Evolutionary conservation across 2,113 vertebrate genomes (phyloP).

Genomic region (Pseudorasbora parva): DNA sequence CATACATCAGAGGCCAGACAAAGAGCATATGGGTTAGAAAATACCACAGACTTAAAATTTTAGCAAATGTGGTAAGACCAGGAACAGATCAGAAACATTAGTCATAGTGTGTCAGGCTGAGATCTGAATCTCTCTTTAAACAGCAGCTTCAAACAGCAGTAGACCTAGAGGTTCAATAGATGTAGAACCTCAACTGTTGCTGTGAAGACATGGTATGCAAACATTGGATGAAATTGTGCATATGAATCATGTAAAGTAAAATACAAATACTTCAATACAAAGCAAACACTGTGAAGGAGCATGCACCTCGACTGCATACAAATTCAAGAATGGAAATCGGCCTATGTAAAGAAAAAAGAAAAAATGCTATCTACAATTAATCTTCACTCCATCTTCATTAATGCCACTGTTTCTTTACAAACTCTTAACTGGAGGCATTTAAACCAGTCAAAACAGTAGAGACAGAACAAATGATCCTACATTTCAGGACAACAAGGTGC

Average conservation of each 20-base stretch:
- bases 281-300: not conserved
- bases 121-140: not conserved
- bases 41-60: not conserved
- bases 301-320: not conserved
- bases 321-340: not conserved
- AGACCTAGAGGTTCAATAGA: too few relatives aligned
- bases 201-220: not conserved
- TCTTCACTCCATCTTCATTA: not conserved
- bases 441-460: not conserved
- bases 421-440: not conserved
- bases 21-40: not conserved
- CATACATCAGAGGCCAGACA: not conserved
- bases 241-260: conserved; percentile 16
- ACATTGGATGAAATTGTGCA: not conserved
- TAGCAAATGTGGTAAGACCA: not conserved
- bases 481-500: not conserved
- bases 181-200: not conserved
- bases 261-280: conserved; percentile 3
- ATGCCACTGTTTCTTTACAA: not conserved
- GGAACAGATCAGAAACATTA: not conserved
- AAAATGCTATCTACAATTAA: not conserved
- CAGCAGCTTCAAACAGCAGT: too few relatives aligned
- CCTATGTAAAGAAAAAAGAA: not conserved
- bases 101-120: not conserved
- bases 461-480: not conserved